Conservation (phyloP, 1,140 invertebrate genomes). For the Apis mellifera region DNA sequence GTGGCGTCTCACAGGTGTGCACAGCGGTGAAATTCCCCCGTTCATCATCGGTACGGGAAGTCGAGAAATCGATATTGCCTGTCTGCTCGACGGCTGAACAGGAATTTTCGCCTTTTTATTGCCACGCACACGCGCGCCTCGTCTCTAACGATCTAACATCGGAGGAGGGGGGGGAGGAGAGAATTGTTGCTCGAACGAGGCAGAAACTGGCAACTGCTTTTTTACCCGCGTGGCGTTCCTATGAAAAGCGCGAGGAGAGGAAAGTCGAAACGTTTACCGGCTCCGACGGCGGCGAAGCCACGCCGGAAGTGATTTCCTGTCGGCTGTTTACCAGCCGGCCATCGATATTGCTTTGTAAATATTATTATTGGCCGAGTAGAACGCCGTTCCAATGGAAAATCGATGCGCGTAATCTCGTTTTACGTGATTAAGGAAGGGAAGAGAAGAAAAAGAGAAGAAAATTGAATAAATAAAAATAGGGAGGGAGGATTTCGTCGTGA, state of each 20-base stretch:
- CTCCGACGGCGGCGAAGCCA: background rate
- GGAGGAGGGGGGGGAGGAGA: background rate
- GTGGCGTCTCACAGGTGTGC: background rate
- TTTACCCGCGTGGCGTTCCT: background rate
- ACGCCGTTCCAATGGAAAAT: background rate
- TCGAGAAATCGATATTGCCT: slow-evolving; percentile 36
- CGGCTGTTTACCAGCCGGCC: slow-evolving; percentile 13
- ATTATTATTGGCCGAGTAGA: slow-evolving; percentile 9
- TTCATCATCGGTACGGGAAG: background rate
- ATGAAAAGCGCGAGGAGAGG: slow-evolving; percentile 37
- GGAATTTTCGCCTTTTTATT: slow-evolving; percentile 39
- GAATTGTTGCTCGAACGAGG: background rate
- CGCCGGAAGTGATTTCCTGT: slow-evolving; percentile 44
- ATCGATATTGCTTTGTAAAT: slow-evolving; percentile 28
- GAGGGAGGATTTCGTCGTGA: too few relatives aligned
- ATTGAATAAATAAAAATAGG: too few relatives aligned
- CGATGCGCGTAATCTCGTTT: background rate
- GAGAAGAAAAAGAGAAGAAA: too few relatives aligned
- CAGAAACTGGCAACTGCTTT: slow-evolving; percentile 11
- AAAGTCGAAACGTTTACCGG: slow-evolving; percentile 28
- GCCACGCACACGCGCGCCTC: background rate
- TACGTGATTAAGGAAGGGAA: background rate
- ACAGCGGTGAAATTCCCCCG: slow-evolving; percentile 1
- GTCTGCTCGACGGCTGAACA: slow-evolving; percentile 19
- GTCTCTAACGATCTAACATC: slow-evolving; percentile 33